Percentiles rank a stretch among this genome's conserved stretches.
These are phyloP conservation scores for Platalea minor DNA, from an alignment of 2,797 vertebrate species.

Conservation along the genomic window DNA sequence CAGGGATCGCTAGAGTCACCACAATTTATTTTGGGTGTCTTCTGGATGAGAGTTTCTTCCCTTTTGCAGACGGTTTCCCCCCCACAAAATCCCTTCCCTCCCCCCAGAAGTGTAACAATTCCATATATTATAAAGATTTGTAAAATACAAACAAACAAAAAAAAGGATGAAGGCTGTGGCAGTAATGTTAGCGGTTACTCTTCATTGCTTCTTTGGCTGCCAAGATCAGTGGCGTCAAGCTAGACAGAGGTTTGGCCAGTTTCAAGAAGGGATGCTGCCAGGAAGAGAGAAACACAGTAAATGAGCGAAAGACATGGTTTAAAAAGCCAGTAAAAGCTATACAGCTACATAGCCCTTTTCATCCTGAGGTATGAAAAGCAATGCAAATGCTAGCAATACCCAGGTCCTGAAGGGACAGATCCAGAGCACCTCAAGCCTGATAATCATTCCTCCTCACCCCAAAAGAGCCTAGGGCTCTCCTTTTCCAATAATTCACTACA, in stretches of 20 bases:
- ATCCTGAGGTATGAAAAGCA: not conserved
- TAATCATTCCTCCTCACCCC: not conserved
- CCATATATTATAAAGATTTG: constrained; percentile 79
- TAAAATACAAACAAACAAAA: constrained; percentile 69
- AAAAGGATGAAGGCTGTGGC: constrained; percentile 43
- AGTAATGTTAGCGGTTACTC: constrained; percentile 88
- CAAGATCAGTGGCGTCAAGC: constrained; percentile 96
- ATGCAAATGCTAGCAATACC: not conserved
- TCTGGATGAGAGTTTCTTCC: constrained; percentile 63
- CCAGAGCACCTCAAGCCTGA: not conserved
- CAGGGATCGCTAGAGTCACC: constrained; percentile 49
- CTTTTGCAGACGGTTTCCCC: constrained; percentile 57
- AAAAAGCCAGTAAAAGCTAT: not conserved
- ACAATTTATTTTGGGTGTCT: constrained; percentile 42
- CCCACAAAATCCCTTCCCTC: constrained; percentile 43
- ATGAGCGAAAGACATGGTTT: not conserved
- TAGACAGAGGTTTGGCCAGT: constrained; percentile 96
- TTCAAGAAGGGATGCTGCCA: constrained; percentile 97
- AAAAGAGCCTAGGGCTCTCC: not conserved
- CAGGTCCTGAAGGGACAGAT: not conserved
- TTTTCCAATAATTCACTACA: not conserved
- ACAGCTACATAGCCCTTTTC: not conserved
- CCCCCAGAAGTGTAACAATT: constrained; percentile 66
- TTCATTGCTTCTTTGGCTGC: constrained; percentile 99
- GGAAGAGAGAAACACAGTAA: not conserved